Conservation (phyloP, 2,113 vertebrate genomes). For the Phoxinus phoxinus region DNA sequence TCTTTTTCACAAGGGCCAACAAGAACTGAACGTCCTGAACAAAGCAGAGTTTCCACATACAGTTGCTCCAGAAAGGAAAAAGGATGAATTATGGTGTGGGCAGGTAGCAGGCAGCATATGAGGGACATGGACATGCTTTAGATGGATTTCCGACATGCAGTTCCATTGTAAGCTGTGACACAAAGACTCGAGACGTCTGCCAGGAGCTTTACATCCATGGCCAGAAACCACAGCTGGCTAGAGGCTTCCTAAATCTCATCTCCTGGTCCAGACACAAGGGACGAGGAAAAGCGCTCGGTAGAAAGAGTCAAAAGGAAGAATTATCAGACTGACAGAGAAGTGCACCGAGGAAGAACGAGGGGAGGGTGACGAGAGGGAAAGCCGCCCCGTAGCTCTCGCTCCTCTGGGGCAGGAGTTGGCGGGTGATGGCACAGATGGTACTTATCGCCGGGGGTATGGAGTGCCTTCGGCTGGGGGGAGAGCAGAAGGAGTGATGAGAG, state of each 20-base stretch:
- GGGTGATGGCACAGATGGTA: conserved; percentile 56
- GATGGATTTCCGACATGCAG: conserved; percentile 36
- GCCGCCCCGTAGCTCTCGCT: conserved; percentile 1
- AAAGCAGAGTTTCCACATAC: conserved; percentile 6
- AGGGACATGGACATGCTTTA: conserved; percentile 38
- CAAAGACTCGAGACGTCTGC: conserved; percentile 45
- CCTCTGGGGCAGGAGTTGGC: conserved; percentile 39
- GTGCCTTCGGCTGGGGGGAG: conserved; percentile 27
- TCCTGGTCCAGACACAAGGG: conserved; percentile 40
- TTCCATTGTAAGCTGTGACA: conserved; percentile 48
- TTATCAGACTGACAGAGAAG: neutral
- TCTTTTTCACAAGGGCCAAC: neutral
- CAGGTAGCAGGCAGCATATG: conserved; percentile 14
- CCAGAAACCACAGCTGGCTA: conserved; percentile 33
- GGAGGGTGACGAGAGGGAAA: neutral
- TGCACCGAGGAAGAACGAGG: neutral
- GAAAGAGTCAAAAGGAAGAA: conserved; percentile 12
- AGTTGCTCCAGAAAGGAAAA: neutral
- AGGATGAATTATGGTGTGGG: conserved; percentile 7
- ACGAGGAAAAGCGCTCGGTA: neutral
- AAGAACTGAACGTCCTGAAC: neutral
- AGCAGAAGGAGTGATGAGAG: conserved; percentile 5
- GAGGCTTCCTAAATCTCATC: conserved; percentile 43
- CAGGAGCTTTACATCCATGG: conserved; percentile 27
- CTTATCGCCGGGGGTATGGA: conserved; percentile 51